phyloP scores from a whole-genome alignment of 2,888 invertebrate genomes.

The Malachius bipustulatus region DNA sequence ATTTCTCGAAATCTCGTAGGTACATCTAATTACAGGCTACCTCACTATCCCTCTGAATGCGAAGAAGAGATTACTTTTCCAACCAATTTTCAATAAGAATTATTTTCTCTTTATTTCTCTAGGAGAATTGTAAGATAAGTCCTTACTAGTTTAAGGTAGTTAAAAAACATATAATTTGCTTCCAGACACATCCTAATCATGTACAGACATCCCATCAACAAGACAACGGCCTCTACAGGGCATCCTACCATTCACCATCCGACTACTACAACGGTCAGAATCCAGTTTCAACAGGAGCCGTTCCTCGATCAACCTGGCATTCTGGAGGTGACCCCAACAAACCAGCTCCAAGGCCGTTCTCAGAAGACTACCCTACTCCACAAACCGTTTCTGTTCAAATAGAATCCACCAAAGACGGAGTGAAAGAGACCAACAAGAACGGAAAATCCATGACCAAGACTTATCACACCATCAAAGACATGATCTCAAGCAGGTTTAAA shows the following conservation, averaged over 20 bases:
- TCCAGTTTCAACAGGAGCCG: conserved; percentile 30
- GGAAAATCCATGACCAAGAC: conserved; percentile 62
- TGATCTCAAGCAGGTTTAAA: conserved; percentile 70
- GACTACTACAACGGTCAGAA: conserved; percentile 36
- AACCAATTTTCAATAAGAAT: too few relatives aligned
- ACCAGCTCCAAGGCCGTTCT: conserved; percentile 29
- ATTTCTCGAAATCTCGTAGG: too few relatives aligned
- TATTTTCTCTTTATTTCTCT: too few relatives aligned
- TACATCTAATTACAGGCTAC: too few relatives aligned
- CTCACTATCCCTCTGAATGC: too few relatives aligned
- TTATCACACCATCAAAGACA: conserved; percentile 71
- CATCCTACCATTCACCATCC: conserved; percentile 42
- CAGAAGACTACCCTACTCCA: conserved; percentile 31
- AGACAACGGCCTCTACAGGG: conserved; percentile 41
- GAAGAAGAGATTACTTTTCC: too few relatives aligned
- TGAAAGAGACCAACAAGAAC: conserved; percentile 43
- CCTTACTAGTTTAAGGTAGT: background rate
- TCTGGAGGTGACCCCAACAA: conserved; percentile 28
- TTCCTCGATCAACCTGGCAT: conserved; percentile 35
- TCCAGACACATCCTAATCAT: conserved; percentile 29
- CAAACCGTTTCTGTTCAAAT: conserved; percentile 47
- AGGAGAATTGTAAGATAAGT: background rate
- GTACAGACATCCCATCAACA: conserved; percentile 40
- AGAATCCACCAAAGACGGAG: conserved; percentile 41
- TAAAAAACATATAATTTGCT: conserved; percentile 13